A percentile compares a stretch with the other conserved stretches of the same genome.
phyloP scores from a whole-genome alignment of 2,797 vertebrate species.

The Alectoris magna region DNA sequence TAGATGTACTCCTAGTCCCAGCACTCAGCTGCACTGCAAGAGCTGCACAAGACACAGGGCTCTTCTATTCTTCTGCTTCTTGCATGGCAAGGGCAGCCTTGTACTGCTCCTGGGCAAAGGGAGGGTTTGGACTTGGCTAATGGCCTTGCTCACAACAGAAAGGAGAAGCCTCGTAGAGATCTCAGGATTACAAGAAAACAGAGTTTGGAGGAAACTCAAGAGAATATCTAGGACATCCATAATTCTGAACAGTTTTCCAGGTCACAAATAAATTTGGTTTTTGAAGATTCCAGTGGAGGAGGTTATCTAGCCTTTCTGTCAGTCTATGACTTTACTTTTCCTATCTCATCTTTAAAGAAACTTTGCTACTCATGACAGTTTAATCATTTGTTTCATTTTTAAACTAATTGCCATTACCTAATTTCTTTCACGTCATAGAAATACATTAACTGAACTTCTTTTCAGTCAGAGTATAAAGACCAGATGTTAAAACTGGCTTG shows the following conservation, averaged over 20 bases:
- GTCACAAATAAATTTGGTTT: not conserved
- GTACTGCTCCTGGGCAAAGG: not conserved
- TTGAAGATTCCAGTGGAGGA: not conserved
- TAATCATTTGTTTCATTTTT: not conserved
- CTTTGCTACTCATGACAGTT: not conserved
- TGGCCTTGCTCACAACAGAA: not conserved
- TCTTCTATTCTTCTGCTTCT: not conserved
- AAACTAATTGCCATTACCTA: not conserved
- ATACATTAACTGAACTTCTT: not conserved
- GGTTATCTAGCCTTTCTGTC: not conserved
- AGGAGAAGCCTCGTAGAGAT: not conserved
- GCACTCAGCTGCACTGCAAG: rapidly evolving
- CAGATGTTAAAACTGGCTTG: not conserved
- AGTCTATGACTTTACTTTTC: not conserved
- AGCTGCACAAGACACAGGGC: rapidly evolving
- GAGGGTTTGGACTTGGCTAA: not conserved
- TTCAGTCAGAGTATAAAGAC: not conserved
- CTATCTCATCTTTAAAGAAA: not conserved
- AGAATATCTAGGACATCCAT: no score
- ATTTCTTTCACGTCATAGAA: not conserved
- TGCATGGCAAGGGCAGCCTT: not conserved
- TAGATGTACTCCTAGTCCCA: not conserved
- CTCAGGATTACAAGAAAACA: not conserved
- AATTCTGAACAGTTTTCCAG: not conserved
- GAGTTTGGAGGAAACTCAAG: not conserved